Evolutionary conservation across 1,140 invertebrate species (phyloP).

Genomic region (Sarcophaga peregrina): DNA sequence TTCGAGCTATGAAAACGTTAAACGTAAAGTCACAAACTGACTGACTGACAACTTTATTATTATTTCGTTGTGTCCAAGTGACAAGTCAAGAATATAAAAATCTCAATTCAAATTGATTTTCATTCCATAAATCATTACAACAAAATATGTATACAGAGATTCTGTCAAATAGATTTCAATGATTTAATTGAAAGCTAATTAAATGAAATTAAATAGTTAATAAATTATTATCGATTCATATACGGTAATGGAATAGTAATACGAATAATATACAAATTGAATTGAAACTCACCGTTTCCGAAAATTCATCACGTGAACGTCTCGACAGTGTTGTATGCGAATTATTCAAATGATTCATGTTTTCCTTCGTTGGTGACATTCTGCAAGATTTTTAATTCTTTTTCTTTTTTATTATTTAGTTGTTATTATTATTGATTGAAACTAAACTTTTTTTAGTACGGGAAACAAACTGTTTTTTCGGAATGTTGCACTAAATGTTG

Average conservation of each 20-base stretch:
- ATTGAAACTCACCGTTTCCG: constrained; percentile 57
- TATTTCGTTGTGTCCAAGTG: neutral
- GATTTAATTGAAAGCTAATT: no score
- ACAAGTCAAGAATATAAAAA: constrained; percentile 16
- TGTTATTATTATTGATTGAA: no score
- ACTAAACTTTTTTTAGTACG: no score
- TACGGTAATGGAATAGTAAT: neutral
- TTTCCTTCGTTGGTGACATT: constrained; percentile 61
- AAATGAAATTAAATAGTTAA: no score
- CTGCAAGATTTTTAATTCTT: neutral
- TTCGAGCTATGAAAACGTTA: neutral
- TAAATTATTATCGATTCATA: no score
- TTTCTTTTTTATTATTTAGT: no score
- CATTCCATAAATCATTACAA: no score
- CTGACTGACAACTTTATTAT: constrained; percentile 10
- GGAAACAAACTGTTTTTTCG: no score
- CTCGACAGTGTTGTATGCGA: constrained; percentile 57
- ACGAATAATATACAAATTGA: neutral
- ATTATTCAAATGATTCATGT: constrained; percentile 50
- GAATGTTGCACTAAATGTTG: neutral
- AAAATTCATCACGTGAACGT: constrained; percentile 62
- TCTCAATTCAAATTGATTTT: neutral
- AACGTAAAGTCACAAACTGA: neutral
- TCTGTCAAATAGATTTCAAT: no score
- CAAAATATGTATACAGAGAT: no score